Evolutionary conservation across 2,888 invertebrate genomes (phyloP).

Genomic region (Heliconius ismenius): DNA sequence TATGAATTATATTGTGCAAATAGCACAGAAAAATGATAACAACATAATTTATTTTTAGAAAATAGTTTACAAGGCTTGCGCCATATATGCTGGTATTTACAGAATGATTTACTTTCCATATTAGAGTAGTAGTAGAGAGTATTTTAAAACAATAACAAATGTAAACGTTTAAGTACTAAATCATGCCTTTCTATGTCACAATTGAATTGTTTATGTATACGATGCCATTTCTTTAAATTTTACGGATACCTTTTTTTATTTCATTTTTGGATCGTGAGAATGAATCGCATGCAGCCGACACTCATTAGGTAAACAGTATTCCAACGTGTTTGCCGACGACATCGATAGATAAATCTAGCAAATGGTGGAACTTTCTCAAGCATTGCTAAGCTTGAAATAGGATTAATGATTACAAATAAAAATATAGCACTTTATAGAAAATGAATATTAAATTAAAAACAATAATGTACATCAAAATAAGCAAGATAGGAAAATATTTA

Average conservation of each 20-base stretch:
- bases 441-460: neutral
- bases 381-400: slow-evolving; percentile 15
- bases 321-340: slow-evolving; percentile 59
- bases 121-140: neutral
- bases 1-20: neutral
- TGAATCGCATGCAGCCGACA: slow-evolving; percentile 68
- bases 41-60: neutral
- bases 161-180: slow-evolving; percentile 51
- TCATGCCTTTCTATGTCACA: slow-evolving; percentile 55
- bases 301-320: slow-evolving; percentile 75
- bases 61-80: neutral
- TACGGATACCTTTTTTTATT: slow-evolving; percentile 63
- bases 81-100: neutral
- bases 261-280: slow-evolving; percentile 74
- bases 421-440: neutral
- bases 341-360: slow-evolving; percentile 47
- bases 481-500: slow-evolving; percentile 37
- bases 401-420: neutral
- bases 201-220: slow-evolving; percentile 75
- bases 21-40: neutral
- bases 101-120: neutral
- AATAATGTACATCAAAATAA: neutral
- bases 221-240: slow-evolving; percentile 75
- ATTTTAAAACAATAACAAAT: slow-evolving; percentile 9
- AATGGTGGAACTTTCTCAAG: slow-evolving; percentile 36